These are phyloP conservation scores for Lysandra coridon DNA, from an alignment of 2,888 invertebrate genomes.

Conservation along the genomic window DNA sequence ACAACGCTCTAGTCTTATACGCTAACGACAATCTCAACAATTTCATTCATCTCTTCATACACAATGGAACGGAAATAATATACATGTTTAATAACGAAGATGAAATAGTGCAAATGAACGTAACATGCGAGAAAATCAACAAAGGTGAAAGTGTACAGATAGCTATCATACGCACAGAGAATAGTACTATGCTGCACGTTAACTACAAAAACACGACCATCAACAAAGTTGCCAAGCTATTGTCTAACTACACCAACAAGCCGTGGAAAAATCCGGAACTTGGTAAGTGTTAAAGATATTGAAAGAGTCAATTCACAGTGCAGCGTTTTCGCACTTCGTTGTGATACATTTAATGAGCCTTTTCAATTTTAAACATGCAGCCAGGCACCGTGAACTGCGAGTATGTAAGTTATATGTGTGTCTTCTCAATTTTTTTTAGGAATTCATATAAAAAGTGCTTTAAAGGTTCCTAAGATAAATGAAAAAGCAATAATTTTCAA, in stretches of 20 bases:
- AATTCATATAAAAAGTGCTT: too few relatives aligned
- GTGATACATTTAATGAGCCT: too few relatives aligned
- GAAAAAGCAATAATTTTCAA: too few relatives aligned
- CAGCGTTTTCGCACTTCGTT: too few relatives aligned
- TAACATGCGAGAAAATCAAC: conserved; percentile 87
- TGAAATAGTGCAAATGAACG: conserved; percentile 88
- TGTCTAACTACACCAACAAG: conserved; percentile 90
- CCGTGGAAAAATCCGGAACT: conserved; percentile 92
- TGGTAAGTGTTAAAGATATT: conserved; percentile 69
- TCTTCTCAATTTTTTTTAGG: too few relatives aligned
- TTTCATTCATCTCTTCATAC: conserved; percentile 93
- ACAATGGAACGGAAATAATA: conserved; percentile 88
- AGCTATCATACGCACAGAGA: conserved; percentile 88
- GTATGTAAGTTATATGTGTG: too few relatives aligned
- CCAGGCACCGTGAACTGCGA: too few relatives aligned
- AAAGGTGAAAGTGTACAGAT: conserved; percentile 93
- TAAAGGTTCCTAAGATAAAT: too few relatives aligned
- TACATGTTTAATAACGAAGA: conserved; percentile 92
- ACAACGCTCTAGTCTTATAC: conserved; percentile 90
- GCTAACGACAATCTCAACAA: conserved; percentile 96
- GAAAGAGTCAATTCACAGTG: neutral
- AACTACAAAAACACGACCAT: conserved; percentile 88
- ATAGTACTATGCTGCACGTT: conserved; percentile 88
- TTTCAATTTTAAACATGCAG: too few relatives aligned
- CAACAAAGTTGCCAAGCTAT: conserved; percentile 83